These are phyloP conservation scores for human DNA, from an alignment of 2,113 vertebrate species.

Conservation along the genomic window DNA sequence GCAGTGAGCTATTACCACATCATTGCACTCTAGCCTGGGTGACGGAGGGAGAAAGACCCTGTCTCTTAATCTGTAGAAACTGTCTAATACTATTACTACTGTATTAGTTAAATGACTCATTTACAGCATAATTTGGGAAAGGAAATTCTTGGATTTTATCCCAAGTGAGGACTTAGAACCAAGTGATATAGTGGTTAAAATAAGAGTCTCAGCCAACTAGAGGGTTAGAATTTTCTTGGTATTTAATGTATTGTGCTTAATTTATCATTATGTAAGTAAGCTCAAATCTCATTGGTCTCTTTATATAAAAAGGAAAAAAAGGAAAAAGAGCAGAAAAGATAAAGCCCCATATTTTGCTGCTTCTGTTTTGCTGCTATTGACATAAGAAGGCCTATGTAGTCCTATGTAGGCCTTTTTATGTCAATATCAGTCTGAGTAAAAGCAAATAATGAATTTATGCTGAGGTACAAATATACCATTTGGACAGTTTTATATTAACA, in stretches of 20 bases:
- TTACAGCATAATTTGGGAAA: neutral
- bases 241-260: neutral
- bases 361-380: no score
- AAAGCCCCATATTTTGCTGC: no score
- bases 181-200: neutral
- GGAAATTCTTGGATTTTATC: neutral
- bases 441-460: neutral
- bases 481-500: neutral
- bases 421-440: neutral
- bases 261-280: constrained; percentile 32
- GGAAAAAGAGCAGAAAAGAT: neutral
- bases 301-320: neutral
- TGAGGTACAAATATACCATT: neutral
- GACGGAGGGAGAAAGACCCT: no score
- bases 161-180: neutral
- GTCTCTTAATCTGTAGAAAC: neutral
- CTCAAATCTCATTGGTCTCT: neutral
- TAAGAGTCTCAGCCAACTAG: neutral
- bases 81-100: neutral
- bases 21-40: no score
- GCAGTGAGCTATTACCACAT: no score
- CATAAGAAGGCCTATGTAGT: neutral
- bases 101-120: neutral
- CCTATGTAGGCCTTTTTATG: neutral
- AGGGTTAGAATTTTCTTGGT: neutral